A percentile compares a stretch with the other conserved stretches of the same genome.
phyloP scores from a whole-genome alignment of 2,113 vertebrate genomes.

The Erpornis zantholeuca region DNA sequence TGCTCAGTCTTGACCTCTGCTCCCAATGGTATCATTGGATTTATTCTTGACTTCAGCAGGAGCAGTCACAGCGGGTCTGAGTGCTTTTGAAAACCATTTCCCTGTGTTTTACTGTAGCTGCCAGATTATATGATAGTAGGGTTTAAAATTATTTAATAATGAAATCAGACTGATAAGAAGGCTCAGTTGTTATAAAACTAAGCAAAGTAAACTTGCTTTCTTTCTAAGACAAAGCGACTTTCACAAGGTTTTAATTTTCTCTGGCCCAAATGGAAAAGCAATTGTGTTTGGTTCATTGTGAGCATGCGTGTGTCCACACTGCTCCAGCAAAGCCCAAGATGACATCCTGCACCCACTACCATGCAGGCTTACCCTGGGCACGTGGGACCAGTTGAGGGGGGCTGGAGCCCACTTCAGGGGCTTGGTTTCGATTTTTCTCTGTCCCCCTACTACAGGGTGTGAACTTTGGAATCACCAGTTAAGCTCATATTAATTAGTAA shows the following conservation, averaged over 20 bases:
- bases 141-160: background rate
- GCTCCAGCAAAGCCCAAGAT: background rate
- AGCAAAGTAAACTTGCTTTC: background rate
- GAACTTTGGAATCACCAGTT: background rate
- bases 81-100: background rate
- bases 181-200: background rate
- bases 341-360: rapidly evolving
- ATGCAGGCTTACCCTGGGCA: background rate
- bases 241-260: constrained; percentile 14
- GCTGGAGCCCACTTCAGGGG: background rate
- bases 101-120: constrained; percentile 9
- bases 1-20: constrained; percentile 20
- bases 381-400: rapidly evolving
- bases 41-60: constrained; percentile 2
- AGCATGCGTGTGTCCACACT: rapidly evolving
- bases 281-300: background rate
- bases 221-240: background rate
- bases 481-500: background rate
- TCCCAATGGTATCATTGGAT: background rate
- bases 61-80: background rate
- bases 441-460: rapidly evolving
- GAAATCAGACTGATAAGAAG: constrained; percentile 9
- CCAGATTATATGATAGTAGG: background rate
- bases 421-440: background rate
- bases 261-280: background rate